phyloP scores from a whole-genome alignment of 2,888 invertebrate genomes.

The Apodemia duryi region DNA sequence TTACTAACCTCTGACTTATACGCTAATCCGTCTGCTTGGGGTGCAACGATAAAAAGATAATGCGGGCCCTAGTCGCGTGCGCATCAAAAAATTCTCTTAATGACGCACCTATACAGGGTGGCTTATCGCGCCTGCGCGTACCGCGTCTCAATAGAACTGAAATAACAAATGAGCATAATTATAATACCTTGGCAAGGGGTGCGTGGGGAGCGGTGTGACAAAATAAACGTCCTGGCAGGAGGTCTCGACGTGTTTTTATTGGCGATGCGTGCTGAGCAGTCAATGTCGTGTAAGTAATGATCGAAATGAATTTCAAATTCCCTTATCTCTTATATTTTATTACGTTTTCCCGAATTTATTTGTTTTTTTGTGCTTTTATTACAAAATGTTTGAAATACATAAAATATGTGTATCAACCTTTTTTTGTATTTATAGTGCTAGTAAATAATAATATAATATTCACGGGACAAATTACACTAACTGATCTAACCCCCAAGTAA shows the following conservation, averaged over 20 bases:
- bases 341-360: constrained; percentile 12
- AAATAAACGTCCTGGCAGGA: constrained; percentile 66
- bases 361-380: not conserved
- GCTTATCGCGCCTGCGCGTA: constrained; percentile 75
- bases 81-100: constrained; percentile 68
- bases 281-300: constrained; percentile 69
- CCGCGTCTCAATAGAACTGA: constrained; percentile 39
- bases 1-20: constrained; percentile 49
- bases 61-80: constrained; percentile 71
- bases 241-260: constrained; percentile 66
- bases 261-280: constrained; percentile 56
- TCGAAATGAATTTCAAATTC: constrained; percentile 46
- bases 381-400: too few species aligned
- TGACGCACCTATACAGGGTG: constrained; percentile 69
- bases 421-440: too few species aligned
- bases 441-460: too few species aligned
- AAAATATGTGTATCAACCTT: too few species aligned
- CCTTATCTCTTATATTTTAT: constrained; percentile 18
- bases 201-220: constrained; percentile 45
- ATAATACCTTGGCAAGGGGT: constrained; percentile 67
- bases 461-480: too few species aligned
- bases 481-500: too few species aligned
- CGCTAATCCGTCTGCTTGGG: constrained; percentile 67
- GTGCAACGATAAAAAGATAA: constrained; percentile 78
- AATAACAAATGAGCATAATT: constrained; percentile 75